A percentile compares a stretch with the other conserved stretches of the same genome.
Evolutionary conservation across 2,888 invertebrate genomes (phyloP).

Genomic region (Diarsia dahlii): DNA sequence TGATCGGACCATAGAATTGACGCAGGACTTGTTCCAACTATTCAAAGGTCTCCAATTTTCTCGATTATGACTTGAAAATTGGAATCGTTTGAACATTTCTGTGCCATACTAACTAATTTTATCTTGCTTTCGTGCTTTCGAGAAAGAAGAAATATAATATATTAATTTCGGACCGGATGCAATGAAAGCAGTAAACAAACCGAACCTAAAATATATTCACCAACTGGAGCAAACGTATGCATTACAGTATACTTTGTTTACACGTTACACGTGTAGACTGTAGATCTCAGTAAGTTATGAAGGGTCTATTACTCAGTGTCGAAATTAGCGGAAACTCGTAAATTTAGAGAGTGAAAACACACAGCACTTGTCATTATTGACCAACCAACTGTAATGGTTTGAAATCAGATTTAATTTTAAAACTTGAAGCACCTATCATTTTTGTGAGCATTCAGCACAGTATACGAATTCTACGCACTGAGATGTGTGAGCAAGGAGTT

Average conservation of each 20-base stretch:
- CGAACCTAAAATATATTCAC: constrained; percentile 48
- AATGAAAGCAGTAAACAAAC: constrained; percentile 61
- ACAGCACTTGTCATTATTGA: neutral
- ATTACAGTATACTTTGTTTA: constrained; percentile 35
- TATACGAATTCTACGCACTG: neutral
- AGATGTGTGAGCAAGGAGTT: constrained; percentile 27
- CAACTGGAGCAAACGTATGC: constrained; percentile 47
- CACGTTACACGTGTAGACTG: constrained; percentile 12
- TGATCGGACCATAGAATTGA: neutral
- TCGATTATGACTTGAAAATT: neutral
- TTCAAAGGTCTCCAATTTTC: neutral
- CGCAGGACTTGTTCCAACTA: neutral
- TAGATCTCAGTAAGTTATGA: constrained; percentile 42
- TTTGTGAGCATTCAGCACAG: neutral
- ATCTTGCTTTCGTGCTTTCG: constrained; percentile 32
- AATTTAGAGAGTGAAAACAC: constrained; percentile 48
- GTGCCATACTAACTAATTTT: constrained; percentile 8
- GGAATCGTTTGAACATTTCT: neutral
- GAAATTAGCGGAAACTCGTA: constrained; percentile 49
- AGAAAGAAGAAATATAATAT: constrained; percentile 31
- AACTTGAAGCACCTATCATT: neutral
- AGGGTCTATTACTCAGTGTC: constrained; percentile 47
- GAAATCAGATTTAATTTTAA: neutral
- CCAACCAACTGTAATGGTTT: neutral
- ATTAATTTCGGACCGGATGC: constrained; percentile 49